Evolutionary conservation across 2,888 invertebrate genomes (phyloP).

Genomic region (Apamea epomidion): DNA sequence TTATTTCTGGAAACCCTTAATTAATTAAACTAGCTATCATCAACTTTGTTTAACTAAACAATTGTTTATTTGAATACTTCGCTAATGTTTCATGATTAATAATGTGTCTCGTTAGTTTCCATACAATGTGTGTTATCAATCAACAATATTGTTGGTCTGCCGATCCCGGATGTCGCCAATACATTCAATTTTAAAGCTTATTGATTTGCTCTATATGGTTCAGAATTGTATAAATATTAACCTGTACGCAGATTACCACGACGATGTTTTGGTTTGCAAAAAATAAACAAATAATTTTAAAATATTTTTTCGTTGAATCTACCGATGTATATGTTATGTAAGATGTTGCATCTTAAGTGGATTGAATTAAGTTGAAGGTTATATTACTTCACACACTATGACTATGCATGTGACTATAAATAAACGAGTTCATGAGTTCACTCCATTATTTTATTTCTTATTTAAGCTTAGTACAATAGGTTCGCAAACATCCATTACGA

Average conservation of each 20-base stretch:
- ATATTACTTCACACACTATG: constrained; percentile 29
- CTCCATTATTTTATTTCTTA: constrained; percentile 54
- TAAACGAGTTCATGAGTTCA: constrained; percentile 59
- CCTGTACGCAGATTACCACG: constrained; percentile 16
- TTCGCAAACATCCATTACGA: constrained; percentile 33
- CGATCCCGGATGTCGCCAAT: constrained; percentile 61
- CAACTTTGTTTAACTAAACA: background rate
- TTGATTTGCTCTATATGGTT: constrained; percentile 14
- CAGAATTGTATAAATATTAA: constrained; percentile 36
- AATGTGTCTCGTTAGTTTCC: constrained; percentile 40
- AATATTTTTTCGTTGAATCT: constrained; percentile 35
- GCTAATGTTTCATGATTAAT: constrained; percentile 37
- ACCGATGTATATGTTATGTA: constrained; percentile 22
- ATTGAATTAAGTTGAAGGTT: constrained; percentile 53
- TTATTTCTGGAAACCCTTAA: constrained; percentile 13
- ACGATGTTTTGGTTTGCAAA: constrained; percentile 39
- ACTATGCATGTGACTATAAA: constrained; percentile 46
- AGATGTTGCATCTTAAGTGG: constrained; percentile 44
- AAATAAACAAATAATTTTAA: constrained; percentile 43
- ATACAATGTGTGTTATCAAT: constrained; percentile 61
- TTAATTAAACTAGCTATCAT: constrained; percentile 16
- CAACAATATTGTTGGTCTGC: constrained; percentile 43
- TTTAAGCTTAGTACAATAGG: constrained; percentile 36
- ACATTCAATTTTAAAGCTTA: constrained; percentile 53
- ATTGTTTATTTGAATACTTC: constrained; percentile 29